Evolutionary conservation across 2,797 vertebrate species (phyloP), one percentile per base, ranked within the genome.

Genomic region (Macrochelys suwanniensis): DNA sequence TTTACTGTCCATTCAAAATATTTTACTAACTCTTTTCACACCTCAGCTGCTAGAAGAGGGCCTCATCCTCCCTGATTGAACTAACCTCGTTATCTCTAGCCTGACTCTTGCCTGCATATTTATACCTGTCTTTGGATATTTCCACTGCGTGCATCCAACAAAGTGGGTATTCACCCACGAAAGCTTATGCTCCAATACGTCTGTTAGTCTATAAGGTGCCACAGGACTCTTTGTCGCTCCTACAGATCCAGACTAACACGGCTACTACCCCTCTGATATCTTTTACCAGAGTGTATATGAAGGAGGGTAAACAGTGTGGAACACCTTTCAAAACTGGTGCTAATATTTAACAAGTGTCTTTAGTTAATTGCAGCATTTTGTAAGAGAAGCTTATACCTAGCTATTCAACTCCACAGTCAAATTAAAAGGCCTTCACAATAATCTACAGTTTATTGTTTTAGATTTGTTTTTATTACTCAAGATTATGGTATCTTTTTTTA

Each of bases 391-490:
- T 80, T 80, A 37, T 7, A 80, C 28, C 28, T 37, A n/a, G 50
- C 17, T 80, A 37, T 80, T 54, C 78, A 31, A 9, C 9, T 85
- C 53, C 37, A 13, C 49, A 79, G 94, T 82, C 82, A 93, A 83
- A 37, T 92, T 74, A 90, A 84, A 80, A 53, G 28, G 87, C 82
- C 92, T 93, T 85, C 78, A 89, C 61, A 84, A 15, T 26, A 94
- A 82, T 54, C 23, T 50, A 87, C 78, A 82, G 6, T 84, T 84
- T 77, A 77, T 10, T 81, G 59, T 28, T 95, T 93, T 78, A 89
- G 77, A 56, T 89, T 49, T 74, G 26, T 76, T n/a, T 19, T 87
- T 74, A 26, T 0, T 3, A 51, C 15, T 80, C 11, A 80, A 50
- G 42, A 88, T 88, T 84, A 47, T 3, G 80, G 7, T 80, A 47